phyloP scores from a whole-genome alignment of 1,140 invertebrate genomes.

The Drosophila trapezifrons region DNA sequence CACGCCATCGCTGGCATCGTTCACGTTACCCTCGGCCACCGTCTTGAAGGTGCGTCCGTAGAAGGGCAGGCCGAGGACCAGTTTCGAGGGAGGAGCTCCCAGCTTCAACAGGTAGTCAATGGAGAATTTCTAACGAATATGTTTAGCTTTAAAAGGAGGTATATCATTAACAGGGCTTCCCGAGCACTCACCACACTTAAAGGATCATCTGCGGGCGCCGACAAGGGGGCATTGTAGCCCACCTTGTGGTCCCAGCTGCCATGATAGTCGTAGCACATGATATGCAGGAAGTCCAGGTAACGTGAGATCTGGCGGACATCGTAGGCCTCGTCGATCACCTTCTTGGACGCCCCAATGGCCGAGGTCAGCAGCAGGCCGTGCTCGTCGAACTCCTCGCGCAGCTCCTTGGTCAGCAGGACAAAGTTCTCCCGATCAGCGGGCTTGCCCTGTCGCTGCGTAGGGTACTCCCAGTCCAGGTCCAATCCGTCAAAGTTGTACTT shows the following conservation, averaged over 20 bases:
- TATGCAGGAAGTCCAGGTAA: constrained; percentile 92
- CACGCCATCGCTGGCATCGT: constrained; percentile 84
- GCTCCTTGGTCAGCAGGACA: constrained; percentile 89
- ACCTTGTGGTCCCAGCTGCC: constrained; percentile 92
- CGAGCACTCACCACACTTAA: constrained; percentile 87
- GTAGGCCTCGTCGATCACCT: constrained; percentile 90
- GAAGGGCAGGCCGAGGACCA: constrained; percentile 92
- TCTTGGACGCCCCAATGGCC: constrained; percentile 90
- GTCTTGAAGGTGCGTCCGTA: constrained; percentile 92
- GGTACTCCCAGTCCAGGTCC: constrained; percentile 93
- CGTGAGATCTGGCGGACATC: constrained; percentile 89
- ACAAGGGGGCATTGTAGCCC: constrained; percentile 89
- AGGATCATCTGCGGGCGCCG: constrained; percentile 84
- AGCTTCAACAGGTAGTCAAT: constrained; percentile 90
- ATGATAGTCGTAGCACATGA: constrained; percentile 96
- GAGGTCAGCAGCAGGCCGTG: constrained; percentile 89
- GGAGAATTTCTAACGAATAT: constrained; percentile 87
- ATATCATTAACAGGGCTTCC: background rate
- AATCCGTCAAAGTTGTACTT: constrained; percentile 91
- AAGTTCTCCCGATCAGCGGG: constrained; percentile 92
- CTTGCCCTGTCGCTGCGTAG: constrained; percentile 89
- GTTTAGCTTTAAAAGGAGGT: background rate
- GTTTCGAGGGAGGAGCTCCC: constrained; percentile 90
- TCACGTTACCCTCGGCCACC: constrained; percentile 81
- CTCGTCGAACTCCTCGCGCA: constrained; percentile 87